A percentile compares a stretch with the other conserved stretches of the same genome.
Evolutionary conservation across 2,888 invertebrate species (phyloP).

Genomic region (Noctua pronuba): DNA sequence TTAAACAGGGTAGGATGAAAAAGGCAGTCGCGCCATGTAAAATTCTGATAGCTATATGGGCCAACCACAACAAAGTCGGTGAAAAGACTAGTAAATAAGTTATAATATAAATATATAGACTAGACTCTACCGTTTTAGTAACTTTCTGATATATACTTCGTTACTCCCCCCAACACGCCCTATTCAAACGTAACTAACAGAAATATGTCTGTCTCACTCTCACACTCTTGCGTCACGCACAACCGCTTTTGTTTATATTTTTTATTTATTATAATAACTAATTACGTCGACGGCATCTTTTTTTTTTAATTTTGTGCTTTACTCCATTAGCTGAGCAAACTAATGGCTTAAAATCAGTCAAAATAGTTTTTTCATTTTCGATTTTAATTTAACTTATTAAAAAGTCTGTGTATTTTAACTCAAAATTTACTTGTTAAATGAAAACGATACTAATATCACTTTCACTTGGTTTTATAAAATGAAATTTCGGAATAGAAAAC

Average conservation of each 20-base stretch:
- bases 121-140: constrained; percentile 47
- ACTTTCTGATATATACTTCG: constrained; percentile 42
- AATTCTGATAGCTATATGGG: constrained; percentile 17
- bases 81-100: constrained; percentile 18
- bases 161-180: constrained; percentile 52
- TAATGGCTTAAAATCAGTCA: constrained; percentile 13
- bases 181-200: constrained; percentile 48
- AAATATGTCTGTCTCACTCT: constrained; percentile 67
- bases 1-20: background rate
- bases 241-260: constrained; percentile 76
- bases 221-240: constrained; percentile 77
- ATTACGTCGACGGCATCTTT: constrained; percentile 52
- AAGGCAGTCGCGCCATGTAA: background rate
- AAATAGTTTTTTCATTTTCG: background rate
- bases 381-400: background rate
- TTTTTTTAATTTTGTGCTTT: constrained; percentile 53
- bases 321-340: constrained; percentile 10
- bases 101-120: constrained; percentile 51
- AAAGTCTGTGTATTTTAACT: background rate
- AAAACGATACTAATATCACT: background rate
- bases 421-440: background rate
- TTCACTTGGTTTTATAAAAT: background rate
- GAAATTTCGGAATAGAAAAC: background rate
- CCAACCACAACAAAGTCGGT: constrained; percentile 6
- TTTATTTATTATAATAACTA: constrained; percentile 74